phyloP scores from a whole-genome alignment of 2,113 vertebrate species.

The Turnix velox region DNA sequence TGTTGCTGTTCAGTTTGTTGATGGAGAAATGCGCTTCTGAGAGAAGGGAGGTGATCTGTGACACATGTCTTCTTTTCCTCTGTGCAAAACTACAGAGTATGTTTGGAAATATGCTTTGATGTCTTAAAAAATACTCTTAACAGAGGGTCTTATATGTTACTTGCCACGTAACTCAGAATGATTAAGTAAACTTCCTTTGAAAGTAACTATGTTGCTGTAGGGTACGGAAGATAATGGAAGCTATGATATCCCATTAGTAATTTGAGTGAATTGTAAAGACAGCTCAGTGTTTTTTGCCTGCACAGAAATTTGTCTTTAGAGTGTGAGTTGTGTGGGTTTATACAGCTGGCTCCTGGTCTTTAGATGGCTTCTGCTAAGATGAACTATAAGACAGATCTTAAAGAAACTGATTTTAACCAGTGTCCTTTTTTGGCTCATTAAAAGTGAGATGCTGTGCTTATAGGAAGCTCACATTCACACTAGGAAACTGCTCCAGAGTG shows the following conservation, averaged over 20 bases:
- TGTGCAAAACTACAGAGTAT: not conserved
- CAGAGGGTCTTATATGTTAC: not conserved
- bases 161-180: constrained; percentile 6
- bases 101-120: constrained; percentile 38
- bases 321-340: constrained; percentile 42
- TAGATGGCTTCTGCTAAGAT: not conserved
- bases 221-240: constrained; percentile 31
- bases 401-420: not conserved
- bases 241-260: constrained; percentile 1
- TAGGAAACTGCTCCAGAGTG: not conserved
- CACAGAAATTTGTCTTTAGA: constrained; percentile 19
- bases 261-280: constrained; percentile 16
- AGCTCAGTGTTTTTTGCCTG: not conserved
- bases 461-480: not conserved
- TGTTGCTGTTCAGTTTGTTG: not conserved
- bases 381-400: not conserved
- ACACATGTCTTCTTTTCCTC: not conserved
- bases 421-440: not conserved
- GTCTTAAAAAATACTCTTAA: not conserved
- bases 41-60: not conserved
- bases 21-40: not conserved
- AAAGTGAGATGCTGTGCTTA: not conserved
- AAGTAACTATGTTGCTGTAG: constrained; percentile 38
- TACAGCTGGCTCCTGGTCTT: constrained; percentile 21
- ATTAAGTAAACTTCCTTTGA: constrained; percentile 46